Evolutionary conservation across 1,140 invertebrate species (phyloP).

Genomic region (Lepidurus arcticus): DNA sequence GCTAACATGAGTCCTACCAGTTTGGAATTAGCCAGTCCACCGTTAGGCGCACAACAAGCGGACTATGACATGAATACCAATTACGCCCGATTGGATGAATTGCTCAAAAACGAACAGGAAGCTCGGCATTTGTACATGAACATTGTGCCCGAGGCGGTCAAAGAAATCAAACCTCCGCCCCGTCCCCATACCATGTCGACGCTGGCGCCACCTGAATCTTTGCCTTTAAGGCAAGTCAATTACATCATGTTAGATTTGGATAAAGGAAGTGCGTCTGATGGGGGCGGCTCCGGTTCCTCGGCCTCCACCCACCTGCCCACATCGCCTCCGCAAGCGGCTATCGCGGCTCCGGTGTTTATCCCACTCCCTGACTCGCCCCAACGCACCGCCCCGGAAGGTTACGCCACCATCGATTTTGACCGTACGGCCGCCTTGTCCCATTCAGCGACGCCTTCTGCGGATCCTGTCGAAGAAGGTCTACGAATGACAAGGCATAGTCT

Average conservation of each 20-base stretch:
- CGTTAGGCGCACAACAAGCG: constrained; percentile 40
- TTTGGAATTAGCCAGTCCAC: neutral
- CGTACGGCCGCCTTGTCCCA: constrained; percentile 73
- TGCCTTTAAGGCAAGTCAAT: constrained; percentile 52
- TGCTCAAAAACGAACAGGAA: constrained; percentile 39
- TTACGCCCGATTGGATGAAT: constrained; percentile 50
- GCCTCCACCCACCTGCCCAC: constrained; percentile 34
- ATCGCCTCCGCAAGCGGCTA: constrained; percentile 36
- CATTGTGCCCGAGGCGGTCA: constrained; percentile 47
- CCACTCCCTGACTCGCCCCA: constrained; percentile 37
- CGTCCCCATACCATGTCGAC: neutral
- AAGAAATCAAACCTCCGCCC: constrained; percentile 24
- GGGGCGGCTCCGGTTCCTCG: constrained; percentile 38
- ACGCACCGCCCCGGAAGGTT: constrained; percentile 57
- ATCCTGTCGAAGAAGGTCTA: constrained; percentile 40
- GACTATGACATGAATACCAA: constrained; percentile 45
- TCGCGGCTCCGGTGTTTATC: constrained; percentile 30
- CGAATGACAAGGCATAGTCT: constrained; percentile 47
- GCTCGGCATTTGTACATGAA: constrained; percentile 59
- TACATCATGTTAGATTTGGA: constrained; percentile 72
- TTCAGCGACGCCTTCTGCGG: constrained; percentile 38
- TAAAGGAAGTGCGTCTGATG: constrained; percentile 38
- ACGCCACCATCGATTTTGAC: constrained; percentile 89
- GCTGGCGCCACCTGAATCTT: constrained; percentile 39
- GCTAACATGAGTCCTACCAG: constrained; percentile 28